Base-by-base conservation (phyloP, 2,888 invertebrate species). In the Melipona bicolor region DNA sequence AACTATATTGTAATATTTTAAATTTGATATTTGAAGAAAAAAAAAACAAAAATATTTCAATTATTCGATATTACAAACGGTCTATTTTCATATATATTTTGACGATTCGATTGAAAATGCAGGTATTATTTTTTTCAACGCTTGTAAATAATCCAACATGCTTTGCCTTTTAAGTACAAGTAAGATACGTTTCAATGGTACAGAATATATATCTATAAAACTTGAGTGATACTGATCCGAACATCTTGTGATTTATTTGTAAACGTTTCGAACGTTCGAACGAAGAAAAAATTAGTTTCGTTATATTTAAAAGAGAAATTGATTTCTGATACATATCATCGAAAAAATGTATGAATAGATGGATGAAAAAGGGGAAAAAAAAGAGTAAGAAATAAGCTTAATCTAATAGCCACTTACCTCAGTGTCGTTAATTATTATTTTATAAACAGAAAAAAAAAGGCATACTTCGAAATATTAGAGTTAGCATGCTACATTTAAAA, bases 381-480 rank as follows among this genome's bases (percentile, higher is more conserved):
- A 77, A 17, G 36, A 65, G 64, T 24, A 50, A 43, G 49, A 64
- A 52, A n/a, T 68, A 68, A 71, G 54, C 19, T 49, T 79, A 54
- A 56, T 21, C 21, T 54, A 62, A 72, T 27, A 79, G 71, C 59
- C 67, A 67, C 32, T 70, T 75, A 67, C 75, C 82, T 75, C 75
- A 71, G 81, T 82, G 82, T 82, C 74, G 82, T 81, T 71, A 32
- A 64, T 81, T 79, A 71, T 71, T 54, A 79, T 67, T 70, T 81
- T 74, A 71, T 65, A 43, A 52, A 52, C 56, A 56, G 9, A 9
- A 27, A 52, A 64, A 62, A 56, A 9, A 2, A 21, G n/a, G 52
- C 74, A 74, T 81, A 81, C 54, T 81, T 43, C 65, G 67, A 71
- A 32, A 67, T 71, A 71, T 32, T 80, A 77, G 64, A 77, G 36